phyloP scores from a whole-genome alignment of 1,140 invertebrate species.

The Gonatopus flavifemur region DNA sequence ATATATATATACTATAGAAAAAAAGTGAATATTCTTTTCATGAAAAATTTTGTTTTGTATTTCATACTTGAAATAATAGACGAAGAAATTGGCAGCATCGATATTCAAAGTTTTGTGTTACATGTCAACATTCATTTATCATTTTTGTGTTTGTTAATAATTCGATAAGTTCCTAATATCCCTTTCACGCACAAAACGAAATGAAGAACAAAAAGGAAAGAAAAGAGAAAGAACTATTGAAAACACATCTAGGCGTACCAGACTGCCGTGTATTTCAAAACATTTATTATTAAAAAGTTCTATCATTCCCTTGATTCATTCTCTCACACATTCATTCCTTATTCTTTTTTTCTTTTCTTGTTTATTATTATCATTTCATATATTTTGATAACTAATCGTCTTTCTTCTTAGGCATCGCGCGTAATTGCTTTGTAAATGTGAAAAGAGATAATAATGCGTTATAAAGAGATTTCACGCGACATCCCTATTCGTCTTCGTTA shows the following conservation, averaged over 20 bases:
- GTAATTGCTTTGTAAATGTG: slow-evolving; percentile 15
- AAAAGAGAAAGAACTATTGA: slow-evolving; percentile 21
- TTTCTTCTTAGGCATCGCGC: slow-evolving; percentile 18
- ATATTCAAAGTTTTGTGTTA: no score
- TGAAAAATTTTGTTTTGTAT: no score
- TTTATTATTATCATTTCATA: slow-evolving; percentile 21
- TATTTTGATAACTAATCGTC: slow-evolving; percentile 17
- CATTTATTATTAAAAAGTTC: slow-evolving; percentile 15
- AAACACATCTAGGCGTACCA: slow-evolving; percentile 33
- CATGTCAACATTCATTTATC: no score
- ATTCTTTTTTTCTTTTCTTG: slow-evolving; percentile 23
- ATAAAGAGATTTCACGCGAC: slow-evolving; percentile 22
- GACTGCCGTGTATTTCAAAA: slow-evolving; percentile 22
- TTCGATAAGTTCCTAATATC: no score
- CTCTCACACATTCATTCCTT: slow-evolving; percentile 20
- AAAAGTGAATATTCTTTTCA: no score
- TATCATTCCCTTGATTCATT: slow-evolving; percentile 21
- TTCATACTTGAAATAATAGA: no score
- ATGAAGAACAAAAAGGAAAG: slow-evolving; percentile 22
- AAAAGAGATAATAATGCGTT: slow-evolving; percentile 29
- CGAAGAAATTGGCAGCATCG: no score
- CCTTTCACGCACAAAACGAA: no score
- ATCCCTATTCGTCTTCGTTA: slow-evolving; percentile 24
- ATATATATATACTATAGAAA: no score
- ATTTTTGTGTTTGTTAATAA: no score